phyloP scores from a whole-genome alignment of 2,888 invertebrate genomes.

The Gortyna flavago region DNA sequence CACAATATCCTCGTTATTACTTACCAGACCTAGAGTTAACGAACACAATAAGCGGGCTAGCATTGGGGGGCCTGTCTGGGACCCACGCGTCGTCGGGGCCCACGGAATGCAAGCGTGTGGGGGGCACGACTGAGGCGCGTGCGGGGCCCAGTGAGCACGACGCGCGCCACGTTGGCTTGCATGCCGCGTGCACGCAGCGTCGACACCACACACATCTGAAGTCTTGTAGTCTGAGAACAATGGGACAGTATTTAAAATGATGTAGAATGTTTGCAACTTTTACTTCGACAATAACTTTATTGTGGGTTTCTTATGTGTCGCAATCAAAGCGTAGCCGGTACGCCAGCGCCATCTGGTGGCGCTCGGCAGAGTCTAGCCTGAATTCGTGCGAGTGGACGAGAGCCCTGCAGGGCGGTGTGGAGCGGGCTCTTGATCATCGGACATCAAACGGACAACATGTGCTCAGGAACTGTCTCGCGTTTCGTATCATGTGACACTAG shows the following conservation, averaged over 20 bases:
- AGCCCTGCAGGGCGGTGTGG: too few relatives aligned
- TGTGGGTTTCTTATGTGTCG: not conserved
- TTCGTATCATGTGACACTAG: too few relatives aligned
- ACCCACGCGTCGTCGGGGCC: slow-evolving; percentile 98
- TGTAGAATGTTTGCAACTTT: not conserved
- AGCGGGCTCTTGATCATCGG: too few relatives aligned
- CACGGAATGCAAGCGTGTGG: slow-evolving; percentile 97
- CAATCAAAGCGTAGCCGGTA: too few relatives aligned
- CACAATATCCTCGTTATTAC: not conserved
- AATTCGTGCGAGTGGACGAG: too few relatives aligned
- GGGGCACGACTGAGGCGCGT: slow-evolving; percentile 97
- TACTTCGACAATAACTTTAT: not conserved
- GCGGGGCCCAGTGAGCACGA: slow-evolving; percentile 96
- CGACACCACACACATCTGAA: slow-evolving; percentile 99
- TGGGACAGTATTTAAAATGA: not conserved
- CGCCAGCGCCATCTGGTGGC: too few relatives aligned
- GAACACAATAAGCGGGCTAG: slow-evolving; percentile 98
- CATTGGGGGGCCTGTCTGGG: slow-evolving; percentile 94
- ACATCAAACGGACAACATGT: too few relatives aligned
- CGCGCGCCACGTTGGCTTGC: slow-evolving; percentile 94
- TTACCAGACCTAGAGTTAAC: slow-evolving; percentile 98
- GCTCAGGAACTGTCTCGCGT: too few relatives aligned
- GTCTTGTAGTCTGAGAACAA: slow-evolving; percentile 94
- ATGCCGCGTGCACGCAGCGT: slow-evolving; percentile 97
- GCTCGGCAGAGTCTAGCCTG: too few relatives aligned